Evolutionary conservation across 2,113 vertebrate species (phyloP), one percentile per base, ranked within the genome.

Genomic region (Mobula hypostoma): DNA sequence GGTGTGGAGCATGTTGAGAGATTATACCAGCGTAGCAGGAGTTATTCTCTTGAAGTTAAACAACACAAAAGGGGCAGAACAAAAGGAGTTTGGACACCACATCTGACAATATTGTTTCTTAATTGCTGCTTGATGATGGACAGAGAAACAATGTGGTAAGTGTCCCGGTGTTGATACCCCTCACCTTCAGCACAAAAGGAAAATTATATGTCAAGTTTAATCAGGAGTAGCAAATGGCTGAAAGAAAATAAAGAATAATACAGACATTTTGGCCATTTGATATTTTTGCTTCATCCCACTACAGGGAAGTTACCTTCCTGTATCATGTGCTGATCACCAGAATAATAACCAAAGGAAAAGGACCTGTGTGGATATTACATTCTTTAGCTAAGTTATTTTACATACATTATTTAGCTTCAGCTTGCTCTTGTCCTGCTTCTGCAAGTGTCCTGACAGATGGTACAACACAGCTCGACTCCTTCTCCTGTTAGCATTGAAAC

Each of bases 381-480:
- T 40, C 27, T 56, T 21, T 27, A 48, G 48, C 8, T 74, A 21
- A 21, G 12, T 58, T 3, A 5, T 17, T 95, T 78, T 94, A 94
- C 97, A 97, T 94, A 97, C 97, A 48, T 98, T 98, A 95, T 98
- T 98, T 95, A 98, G 95, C 96, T 98, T 98, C 58, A 98, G 97
- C 94, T 98, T 98, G 96, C 96, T 96, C 95, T 98, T 98, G 96
- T 97, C 97, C 94, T 98, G 97, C 95, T 97, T 98, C 96, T 98
- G 97, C 95, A 98, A 96, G 94, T 98, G 97, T 94, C 97, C 97
- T 0, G 97, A 98, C 94, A 98, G 96, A 94, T 97, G 97, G 93
- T 98, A 98, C 9, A 98, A 97, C 0, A 98, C 97, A 0, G 97
- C 97, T 94, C 97, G 94, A 95, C 97, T 98, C 82, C 97, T 97